Evolutionary conservation across 2,888 invertebrate genomes (phyloP).

Genomic region (Ichneumoninae sp.): DNA sequence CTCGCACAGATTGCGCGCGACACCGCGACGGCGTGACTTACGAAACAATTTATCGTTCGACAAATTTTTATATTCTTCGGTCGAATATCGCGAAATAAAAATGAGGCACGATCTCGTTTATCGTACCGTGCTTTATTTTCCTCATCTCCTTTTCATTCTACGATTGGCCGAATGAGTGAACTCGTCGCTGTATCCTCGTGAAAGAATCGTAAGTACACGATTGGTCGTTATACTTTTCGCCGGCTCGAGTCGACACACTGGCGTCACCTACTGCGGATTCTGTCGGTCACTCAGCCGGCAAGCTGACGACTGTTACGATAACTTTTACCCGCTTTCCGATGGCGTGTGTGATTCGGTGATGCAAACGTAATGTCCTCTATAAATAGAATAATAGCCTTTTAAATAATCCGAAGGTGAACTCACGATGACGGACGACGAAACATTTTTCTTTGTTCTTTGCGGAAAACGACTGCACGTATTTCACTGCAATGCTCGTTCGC

Average conservation of each 20-base stretch:
- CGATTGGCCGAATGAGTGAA: not conserved
- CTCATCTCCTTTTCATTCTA: not conserved
- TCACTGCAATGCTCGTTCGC: not conserved
- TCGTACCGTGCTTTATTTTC: not conserved
- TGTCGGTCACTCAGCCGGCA: conserved; percentile 52
- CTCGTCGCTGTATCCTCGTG: not conserved
- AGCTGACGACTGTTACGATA: conserved; percentile 14
- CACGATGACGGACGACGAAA: not conserved
- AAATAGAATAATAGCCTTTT: not conserved
- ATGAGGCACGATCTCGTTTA: not conserved
- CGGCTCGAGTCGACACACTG: conserved; percentile 40
- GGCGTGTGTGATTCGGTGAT: not conserved
- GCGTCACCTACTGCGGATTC: conserved; percentile 51
- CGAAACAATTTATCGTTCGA: conserved; percentile 32
- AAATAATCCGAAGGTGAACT: not conserved
- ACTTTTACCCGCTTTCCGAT: conserved; percentile 4
- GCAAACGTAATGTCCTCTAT: not conserved
- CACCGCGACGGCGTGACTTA: conserved; percentile 31
- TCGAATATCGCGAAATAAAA: not conserved
- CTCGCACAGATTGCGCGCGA: conserved; percentile 35
- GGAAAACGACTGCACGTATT: not conserved
- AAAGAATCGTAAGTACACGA: not conserved
- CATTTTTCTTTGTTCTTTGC: not conserved
- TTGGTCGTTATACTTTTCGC: conserved; percentile 12
- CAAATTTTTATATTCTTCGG: not conserved